Percentiles rank a stretch among this genome's conserved stretches.
phyloP scores from a whole-genome alignment of 2,888 invertebrate species.

The Nemapogon koenigi region DNA sequence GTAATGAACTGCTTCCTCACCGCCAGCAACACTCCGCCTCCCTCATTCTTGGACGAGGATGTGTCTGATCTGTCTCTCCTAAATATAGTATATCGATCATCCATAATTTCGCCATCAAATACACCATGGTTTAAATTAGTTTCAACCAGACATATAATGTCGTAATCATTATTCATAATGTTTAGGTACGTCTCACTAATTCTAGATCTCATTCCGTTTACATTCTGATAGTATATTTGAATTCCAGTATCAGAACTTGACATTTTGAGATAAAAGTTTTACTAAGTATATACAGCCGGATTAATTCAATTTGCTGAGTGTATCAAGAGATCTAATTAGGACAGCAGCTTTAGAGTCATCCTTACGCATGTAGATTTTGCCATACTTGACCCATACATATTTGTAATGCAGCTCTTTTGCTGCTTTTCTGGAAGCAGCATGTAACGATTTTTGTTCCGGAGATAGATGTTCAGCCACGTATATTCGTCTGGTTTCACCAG shows the following conservation, averaged over 20 bases:
- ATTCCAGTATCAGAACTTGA: no score
- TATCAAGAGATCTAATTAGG: no score
- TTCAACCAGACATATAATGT: conserved; percentile 6
- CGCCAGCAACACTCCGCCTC: conserved; percentile 9
- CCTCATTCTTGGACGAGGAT: conserved; percentile 1
- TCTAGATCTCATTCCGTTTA: conserved; percentile 2
- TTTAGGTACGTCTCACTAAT: no score
- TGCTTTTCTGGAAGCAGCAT: conserved; percentile 6
- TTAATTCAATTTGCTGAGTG: no score
- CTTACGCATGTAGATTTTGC: conserved; percentile 6
- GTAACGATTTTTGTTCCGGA: conserved; percentile 13
- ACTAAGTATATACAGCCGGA: no score
- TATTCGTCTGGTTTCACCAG: conserved; percentile 11
- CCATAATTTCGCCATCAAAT: conserved; percentile 5
- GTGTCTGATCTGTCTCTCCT: conserved; percentile 2
- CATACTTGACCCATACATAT: conserved; percentile 1
- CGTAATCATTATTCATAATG: conserved; percentile 2
- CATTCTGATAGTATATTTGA: conserved; percentile 10
- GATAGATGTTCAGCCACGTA: conserved; percentile 15
- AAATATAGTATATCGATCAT: conserved; percentile 5
- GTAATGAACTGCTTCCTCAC: conserved; percentile 2
- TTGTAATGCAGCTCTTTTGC: conserved; percentile 3
- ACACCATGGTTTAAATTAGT: conserved; percentile 8
- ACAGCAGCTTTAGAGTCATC: neutral
- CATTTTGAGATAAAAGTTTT: no score